Evolutionary conservation across 2,797 vertebrate species (phyloP), one percentile per base, ranked within the genome.

Genomic region (Oreonectes daqikongensis): DNA sequence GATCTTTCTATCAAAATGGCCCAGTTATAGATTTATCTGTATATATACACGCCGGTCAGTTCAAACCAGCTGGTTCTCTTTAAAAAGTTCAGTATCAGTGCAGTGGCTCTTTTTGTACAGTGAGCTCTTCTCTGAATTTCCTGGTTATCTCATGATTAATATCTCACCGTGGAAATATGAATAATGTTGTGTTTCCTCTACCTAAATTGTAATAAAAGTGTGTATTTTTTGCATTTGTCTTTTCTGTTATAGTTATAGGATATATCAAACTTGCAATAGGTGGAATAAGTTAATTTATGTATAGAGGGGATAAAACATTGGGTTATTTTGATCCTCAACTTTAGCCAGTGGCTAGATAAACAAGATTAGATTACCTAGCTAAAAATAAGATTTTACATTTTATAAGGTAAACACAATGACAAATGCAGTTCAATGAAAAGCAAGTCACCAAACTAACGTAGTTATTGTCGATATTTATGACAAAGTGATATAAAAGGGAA

Each of bases 161-260:
- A 24, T 26, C 42, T 50, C 59, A n/a, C 9, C 3, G 1, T 61
- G 18, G 59, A 61, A 35, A 61, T 61, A 30, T 17, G 15, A 18
- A 20, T 61, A n/a, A 61, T 61, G 59, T 35, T n/a, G 30, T 6
- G 30, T 35, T 61, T 35, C 30, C 28, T 61, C 30, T 18, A n/a
- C 17, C 11, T n/a, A 28, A 57, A 57, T 57, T 57, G 55, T 57
- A 7, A 66, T 20, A 35, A 46, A 73, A 75, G 30, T 59, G 6
- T 9, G 15, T 60, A 55, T 55, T 5, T 65, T 72, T 46, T 30
- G 63, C 28, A 24, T 3, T 32, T 30, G 53, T 22, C 3, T 68
- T 48, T 3, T 24, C 38, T 63, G 22, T 77, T 52, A 35, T 30
- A 38, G 42, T 69, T 50, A 40, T 22, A 38, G 57, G 22, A n/a